Conservation (phyloP, 2,797 vertebrate species). For the Syndactyla subalaris region DNA sequence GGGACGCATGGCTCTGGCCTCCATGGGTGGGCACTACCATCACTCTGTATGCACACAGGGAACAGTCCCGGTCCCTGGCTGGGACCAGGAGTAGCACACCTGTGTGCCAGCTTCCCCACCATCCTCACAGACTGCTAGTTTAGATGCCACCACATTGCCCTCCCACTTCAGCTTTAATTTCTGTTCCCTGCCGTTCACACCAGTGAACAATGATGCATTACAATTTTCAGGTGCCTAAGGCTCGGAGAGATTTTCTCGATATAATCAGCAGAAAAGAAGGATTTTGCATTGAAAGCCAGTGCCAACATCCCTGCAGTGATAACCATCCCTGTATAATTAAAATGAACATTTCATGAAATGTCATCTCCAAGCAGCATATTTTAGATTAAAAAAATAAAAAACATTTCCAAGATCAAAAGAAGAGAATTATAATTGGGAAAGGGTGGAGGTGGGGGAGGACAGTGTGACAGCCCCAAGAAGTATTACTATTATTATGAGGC, state of each 20-base stretch:
- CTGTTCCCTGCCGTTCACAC: constrained; percentile 30
- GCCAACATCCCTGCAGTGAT: constrained; percentile 52
- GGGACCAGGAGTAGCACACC: background rate
- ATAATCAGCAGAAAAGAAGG: constrained; percentile 66
- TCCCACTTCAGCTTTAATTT: constrained; percentile 35
- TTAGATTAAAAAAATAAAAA: constrained; percentile 14
- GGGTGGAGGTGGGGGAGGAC: background rate
- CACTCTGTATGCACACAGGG: background rate
- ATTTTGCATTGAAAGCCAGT: constrained; percentile 37
- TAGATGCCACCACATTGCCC: background rate
- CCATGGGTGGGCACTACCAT: no score
- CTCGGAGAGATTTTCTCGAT: constrained; percentile 49
- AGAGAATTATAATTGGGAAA: constrained; percentile 30
- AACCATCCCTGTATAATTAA: constrained; percentile 67
- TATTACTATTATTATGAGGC: constrained; percentile 43
- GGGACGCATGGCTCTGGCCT: background rate
- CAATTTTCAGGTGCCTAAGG: constrained; percentile 56
- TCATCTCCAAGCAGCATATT: constrained; percentile 38
- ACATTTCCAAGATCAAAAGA: constrained; percentile 47
- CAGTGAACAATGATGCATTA: constrained; percentile 50
- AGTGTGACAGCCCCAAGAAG: constrained; percentile 12
- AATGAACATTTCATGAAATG: constrained; percentile 57
- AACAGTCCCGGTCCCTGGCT: fast-evolving
- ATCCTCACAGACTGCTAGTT: background rate
- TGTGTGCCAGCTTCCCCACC: background rate